Conservation (phyloP, 2,888 invertebrate species). For the Drosophila falleni region DNA sequence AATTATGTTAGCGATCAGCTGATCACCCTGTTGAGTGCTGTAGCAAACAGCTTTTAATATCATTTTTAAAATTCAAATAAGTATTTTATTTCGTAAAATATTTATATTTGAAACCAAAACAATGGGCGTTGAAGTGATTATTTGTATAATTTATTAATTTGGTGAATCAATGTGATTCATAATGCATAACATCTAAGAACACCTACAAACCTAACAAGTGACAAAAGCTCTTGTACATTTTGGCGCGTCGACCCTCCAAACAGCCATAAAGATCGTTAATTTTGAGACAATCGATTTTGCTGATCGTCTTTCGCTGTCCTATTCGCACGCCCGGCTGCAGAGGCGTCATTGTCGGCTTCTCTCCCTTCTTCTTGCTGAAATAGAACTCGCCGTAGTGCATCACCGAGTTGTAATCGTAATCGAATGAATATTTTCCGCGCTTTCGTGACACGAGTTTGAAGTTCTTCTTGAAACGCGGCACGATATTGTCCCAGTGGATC, state of each 20-base stretch:
- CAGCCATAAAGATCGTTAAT: slow-evolving; percentile 89
- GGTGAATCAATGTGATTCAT: slow-evolving; percentile 82
- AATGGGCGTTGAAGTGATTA: not conserved
- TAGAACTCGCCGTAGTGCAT: slow-evolving; percentile 92
- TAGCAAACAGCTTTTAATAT: not conserved
- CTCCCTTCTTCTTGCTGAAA: slow-evolving; percentile 88
- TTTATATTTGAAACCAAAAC: not conserved
- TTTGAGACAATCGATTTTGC: slow-evolving; percentile 89
- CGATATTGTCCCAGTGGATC: slow-evolving; percentile 88
- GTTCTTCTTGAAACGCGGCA: slow-evolving; percentile 87
- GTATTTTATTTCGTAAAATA: not conserved
- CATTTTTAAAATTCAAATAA: no score
- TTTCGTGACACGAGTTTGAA: slow-evolving; percentile 89
- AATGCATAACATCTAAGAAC: not conserved
- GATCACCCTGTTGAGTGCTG: not conserved
- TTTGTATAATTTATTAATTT: slow-evolving; percentile 48
- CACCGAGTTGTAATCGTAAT: slow-evolving; percentile 92
- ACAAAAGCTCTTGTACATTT: slow-evolving; percentile 83
- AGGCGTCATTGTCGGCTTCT: slow-evolving; percentile 88
- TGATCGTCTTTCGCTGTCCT: slow-evolving; percentile 88
- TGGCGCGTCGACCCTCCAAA: slow-evolving; percentile 80
- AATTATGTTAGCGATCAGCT: not conserved
- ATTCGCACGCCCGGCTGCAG: slow-evolving; percentile 87
- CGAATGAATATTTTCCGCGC: slow-evolving; percentile 89
- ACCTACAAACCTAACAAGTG: slow-evolving; percentile 80